Conservation (phyloP, 2,888 invertebrate genomes). For the Eupithecia tripunctaria region DNA sequence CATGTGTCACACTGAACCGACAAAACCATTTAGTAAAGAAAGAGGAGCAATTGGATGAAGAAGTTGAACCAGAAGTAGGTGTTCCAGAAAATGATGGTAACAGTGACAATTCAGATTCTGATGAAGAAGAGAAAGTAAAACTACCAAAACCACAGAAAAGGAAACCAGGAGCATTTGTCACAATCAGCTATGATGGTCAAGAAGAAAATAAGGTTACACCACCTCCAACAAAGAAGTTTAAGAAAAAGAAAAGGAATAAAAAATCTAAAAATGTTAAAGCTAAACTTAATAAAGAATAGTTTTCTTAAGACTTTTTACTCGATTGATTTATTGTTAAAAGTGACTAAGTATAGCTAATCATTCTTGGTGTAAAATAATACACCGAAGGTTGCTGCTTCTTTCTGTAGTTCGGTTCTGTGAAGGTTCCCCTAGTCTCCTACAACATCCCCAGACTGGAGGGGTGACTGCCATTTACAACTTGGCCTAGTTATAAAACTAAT, state of each 20-base stretch:
- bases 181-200: slow-evolving; percentile 70
- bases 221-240: slow-evolving; percentile 67
- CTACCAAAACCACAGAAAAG: slow-evolving; percentile 54
- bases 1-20: slow-evolving; percentile 87
- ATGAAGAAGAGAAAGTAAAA: slow-evolving; percentile 46
- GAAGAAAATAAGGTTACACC: slow-evolving; percentile 49
- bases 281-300: slow-evolving; percentile 39
- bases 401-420: no score
- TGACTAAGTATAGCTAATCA: no score
- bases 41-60: slow-evolving; percentile 62
- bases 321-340: no score
- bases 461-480: no score
- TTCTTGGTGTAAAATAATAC: no score
- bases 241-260: slow-evolving; percentile 69
- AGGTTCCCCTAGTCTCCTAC: no score
- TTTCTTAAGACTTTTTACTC: slow-evolving; percentile 15
- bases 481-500: no score
- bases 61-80: slow-evolving; percentile 45
- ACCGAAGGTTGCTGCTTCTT: no score
- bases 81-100: slow-evolving; percentile 46
- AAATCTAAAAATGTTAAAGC: slow-evolving; percentile 55
- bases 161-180: slow-evolving; percentile 74
- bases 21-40: slow-evolving; percentile 72
- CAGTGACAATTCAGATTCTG: slow-evolving; percentile 55
- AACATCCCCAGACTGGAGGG: no score